Conservation (phyloP, 1,140 invertebrate species). For the Pseudomyrmex concolor region DNA sequence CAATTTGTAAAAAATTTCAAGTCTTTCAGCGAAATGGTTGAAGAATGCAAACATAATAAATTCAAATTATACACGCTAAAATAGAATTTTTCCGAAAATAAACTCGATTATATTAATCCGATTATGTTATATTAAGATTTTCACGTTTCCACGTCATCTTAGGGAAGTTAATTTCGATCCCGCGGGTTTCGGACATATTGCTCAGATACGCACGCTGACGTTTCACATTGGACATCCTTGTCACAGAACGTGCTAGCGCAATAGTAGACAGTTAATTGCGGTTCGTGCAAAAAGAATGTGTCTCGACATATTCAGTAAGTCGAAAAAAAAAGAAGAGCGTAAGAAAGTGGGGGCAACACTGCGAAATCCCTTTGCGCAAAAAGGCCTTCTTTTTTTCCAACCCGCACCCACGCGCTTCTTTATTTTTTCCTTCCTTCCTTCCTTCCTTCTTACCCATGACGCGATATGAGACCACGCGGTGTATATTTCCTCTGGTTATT, state of each 20-base stretch:
- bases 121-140: background rate
- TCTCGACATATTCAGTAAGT: conserved; percentile 22
- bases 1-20: background rate
- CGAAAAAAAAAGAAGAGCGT: conserved; percentile 8
- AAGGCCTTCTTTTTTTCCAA: conserved; percentile 7
- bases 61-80: background rate
- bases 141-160: background rate
- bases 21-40: conserved; percentile 8
- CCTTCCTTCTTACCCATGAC: conserved; percentile 62
- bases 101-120: conserved; percentile 15
- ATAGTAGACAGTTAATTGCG: conserved; percentile 81
- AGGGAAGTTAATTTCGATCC: conserved; percentile 48
- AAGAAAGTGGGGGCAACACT: conserved; percentile 9
- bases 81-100: background rate
- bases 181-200: conserved; percentile 23
- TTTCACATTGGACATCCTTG: conserved; percentile 77
- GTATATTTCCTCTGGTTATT: conserved; percentile 81
- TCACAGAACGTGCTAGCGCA: conserved; percentile 71
- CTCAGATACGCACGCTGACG: conserved; percentile 71
- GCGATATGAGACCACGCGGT: conserved; percentile 71
- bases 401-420: conserved; percentile 24
- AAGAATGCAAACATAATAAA: background rate
- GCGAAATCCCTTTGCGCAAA: conserved; percentile 12
- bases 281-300: conserved; percentile 45
- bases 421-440: conserved; percentile 73